phyloP scores from a whole-genome alignment of 1,140 invertebrate genomes.

The Trachymyrmex cornetzi region DNA sequence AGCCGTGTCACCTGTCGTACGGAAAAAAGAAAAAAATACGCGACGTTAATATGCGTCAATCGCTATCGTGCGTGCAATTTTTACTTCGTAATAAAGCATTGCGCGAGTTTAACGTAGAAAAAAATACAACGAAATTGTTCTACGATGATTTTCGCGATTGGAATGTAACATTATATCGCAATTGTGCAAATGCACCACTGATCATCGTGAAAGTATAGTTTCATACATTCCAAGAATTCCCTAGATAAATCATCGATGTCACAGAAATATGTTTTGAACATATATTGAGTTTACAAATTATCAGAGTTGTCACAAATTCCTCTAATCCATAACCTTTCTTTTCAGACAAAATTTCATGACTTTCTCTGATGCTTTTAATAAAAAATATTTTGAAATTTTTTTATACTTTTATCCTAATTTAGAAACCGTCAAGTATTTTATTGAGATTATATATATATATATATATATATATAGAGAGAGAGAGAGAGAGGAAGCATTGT shows the following conservation, averaged over 20 bases:
- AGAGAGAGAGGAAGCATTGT: no score
- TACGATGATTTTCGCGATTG: neutral
- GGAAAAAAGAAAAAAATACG: neutral
- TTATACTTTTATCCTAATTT: no score
- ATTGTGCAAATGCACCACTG: neutral
- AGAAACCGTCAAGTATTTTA: no score
- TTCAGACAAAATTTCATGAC: no score
- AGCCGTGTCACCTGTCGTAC: slow-evolving; percentile 57
- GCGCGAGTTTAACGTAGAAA: neutral
- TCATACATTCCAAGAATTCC: neutral
- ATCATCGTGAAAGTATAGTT: neutral
- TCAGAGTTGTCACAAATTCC: no score
- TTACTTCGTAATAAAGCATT: neutral
- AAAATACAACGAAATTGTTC: slow-evolving; percentile 9
- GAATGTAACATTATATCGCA: neutral
- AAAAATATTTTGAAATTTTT: no score
- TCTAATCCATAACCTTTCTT: no score
- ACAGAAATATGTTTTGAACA: neutral
- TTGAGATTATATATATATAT: no score
- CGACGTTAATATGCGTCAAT: slow-evolving; percentile 7
- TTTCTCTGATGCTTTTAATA: no score
- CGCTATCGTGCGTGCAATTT: neutral
- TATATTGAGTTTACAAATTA: neutral
- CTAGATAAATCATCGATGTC: neutral
- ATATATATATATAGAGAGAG: no score